These are phyloP conservation scores for Sphaerodactylus townsendi DNA, from an alignment of 2,113 vertebrate genomes.

Conservation along the genomic window DNA sequence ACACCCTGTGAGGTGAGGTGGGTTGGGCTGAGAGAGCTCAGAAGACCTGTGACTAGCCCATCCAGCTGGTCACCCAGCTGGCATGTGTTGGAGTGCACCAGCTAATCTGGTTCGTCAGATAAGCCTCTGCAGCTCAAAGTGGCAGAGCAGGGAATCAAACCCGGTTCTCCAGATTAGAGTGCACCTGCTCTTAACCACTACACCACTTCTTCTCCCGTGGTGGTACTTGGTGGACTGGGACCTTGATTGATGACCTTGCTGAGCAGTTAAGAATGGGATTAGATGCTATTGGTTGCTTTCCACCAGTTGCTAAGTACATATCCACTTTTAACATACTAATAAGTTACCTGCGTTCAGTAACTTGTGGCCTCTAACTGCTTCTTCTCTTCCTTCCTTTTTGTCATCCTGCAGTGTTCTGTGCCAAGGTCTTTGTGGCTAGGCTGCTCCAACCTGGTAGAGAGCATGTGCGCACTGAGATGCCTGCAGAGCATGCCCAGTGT, in stretches of 20 bases:
- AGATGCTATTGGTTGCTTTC: constrained; percentile 39
- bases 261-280: constrained; percentile 1
- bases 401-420: constrained; percentile 99
- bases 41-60: no score
- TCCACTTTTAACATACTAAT: constrained; percentile 75
- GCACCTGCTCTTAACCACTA: no score
- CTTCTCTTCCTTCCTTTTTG: constrained; percentile 92
- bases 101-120: no score
- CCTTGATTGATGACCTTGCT: constrained; percentile 1
- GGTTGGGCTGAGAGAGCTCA: no score
- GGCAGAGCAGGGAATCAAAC: no score
- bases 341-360: constrained; percentile 82
- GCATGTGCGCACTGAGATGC: constrained; percentile 99
- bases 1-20: no score
- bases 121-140: no score
- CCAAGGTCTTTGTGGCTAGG: constrained; percentile 99
- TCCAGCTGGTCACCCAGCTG: no score
- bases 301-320: constrained; percentile 50
- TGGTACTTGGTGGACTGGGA: neutral
- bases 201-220: no score
- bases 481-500: constrained; percentile 99
- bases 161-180: no score
- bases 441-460: constrained; percentile 99
- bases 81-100: no score
- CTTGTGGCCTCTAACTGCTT: constrained; percentile 89